These are phyloP conservation scores for Buathra laborator DNA, from an alignment of 2,888 invertebrate species.

Conservation along the genomic window DNA sequence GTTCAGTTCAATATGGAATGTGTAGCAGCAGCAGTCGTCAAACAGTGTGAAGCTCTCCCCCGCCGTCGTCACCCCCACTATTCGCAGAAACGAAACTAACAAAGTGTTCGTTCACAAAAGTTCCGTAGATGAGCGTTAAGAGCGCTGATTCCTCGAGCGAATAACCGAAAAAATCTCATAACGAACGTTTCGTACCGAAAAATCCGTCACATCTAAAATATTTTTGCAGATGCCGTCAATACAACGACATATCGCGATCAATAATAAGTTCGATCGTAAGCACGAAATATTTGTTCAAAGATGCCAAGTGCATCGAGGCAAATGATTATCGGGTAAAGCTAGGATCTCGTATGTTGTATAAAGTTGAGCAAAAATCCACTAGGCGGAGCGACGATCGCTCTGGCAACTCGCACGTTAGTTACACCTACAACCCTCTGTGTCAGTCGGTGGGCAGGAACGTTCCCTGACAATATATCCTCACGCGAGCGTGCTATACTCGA, in stretches of 20 bases:
- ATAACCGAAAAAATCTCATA: neutral
- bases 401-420: slow-evolving; percentile 31
- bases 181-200: no score
- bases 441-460: slow-evolving; percentile 73
- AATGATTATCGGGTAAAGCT: neutral
- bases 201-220: neutral
- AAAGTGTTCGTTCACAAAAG: slow-evolving; percentile 18
- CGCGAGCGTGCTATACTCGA: slow-evolving; percentile 48
- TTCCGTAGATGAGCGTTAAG: slow-evolving; percentile 3
- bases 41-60: slow-evolving; percentile 67
- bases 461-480: slow-evolving; percentile 64
- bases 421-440: slow-evolving; percentile 61
- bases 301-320: neutral
- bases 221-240: neutral
- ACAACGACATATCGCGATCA: neutral
- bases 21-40: slow-evolving; percentile 44
- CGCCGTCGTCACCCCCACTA: neutral
- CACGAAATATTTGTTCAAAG: neutral
- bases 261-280: neutral
- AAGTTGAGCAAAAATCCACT: neutral
- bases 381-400: slow-evolving; percentile 11
- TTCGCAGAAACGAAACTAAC: slow-evolving; percentile 30
- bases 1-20: slow-evolving; percentile 73
- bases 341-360: neutral
- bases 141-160: slow-evolving; percentile 6